These are phyloP conservation scores for Blomia tropicalis DNA, from an alignment of 2,888 invertebrate genomes.

Conservation along the genomic window DNA sequence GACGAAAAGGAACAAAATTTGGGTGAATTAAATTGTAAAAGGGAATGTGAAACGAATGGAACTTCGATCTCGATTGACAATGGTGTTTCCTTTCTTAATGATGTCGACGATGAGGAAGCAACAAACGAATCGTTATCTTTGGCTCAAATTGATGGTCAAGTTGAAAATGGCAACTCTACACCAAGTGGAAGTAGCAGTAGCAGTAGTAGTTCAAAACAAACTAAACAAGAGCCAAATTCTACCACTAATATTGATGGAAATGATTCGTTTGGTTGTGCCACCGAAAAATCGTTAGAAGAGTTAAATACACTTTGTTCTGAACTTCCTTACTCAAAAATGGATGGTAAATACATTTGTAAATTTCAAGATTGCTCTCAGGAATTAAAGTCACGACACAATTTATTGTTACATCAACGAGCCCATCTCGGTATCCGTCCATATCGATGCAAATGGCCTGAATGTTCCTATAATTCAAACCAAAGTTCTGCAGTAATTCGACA, in stretches of 20 bases:
- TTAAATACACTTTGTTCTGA: background rate
- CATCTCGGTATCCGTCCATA: conserved; percentile 9
- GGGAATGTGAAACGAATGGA: background rate
- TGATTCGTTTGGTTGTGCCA: no score
- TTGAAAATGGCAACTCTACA: background rate
- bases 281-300: conserved; percentile 1
- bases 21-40: background rate
- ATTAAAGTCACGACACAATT: background rate
- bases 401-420: conserved; percentile 12
- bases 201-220: background rate
- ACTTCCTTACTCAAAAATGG: background rate
- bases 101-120: no score
- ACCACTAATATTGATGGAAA: no score
- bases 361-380: conserved; percentile 2
- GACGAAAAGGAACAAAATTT: background rate
- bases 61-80: background rate
- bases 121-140: no score
- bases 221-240: no score
- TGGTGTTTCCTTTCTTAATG: background rate
- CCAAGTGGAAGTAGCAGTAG: background rate
- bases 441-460: conserved; percentile 8
- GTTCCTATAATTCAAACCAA: background rate
- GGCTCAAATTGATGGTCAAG: no score
- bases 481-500: conserved; percentile 6
- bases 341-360: background rate